Conservation (phyloP, 2,888 invertebrate genomes). For the Polymixis flavicincta region DNA sequence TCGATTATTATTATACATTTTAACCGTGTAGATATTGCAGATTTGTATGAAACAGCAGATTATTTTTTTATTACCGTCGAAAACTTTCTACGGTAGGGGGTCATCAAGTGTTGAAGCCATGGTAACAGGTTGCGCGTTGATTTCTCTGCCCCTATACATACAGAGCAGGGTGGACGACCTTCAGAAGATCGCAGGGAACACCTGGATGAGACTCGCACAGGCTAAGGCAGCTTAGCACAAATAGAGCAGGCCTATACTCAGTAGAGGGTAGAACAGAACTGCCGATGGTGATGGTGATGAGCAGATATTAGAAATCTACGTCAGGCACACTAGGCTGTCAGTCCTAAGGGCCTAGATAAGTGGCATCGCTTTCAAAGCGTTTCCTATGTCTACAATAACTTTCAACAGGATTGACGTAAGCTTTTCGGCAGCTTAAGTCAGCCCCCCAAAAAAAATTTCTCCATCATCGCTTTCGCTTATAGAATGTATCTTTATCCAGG, state of each 20-base stretch:
- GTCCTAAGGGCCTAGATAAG: no score
- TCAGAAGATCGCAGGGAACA: background rate
- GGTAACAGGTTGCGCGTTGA: no score
- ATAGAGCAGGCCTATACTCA: background rate
- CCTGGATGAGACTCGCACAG: background rate
- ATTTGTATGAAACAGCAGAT: no score
- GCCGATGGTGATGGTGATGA: background rate
- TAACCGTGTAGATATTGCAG: no score
- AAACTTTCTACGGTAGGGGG: no score
- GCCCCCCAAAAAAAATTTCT: no score
- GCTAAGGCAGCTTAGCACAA: background rate
- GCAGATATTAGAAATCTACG: background rate
- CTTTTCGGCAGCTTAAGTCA: background rate
- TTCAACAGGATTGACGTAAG: no score
- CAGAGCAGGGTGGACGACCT: background rate
- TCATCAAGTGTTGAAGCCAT: no score
- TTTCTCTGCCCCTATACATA: no score
- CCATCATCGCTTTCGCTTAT: background rate
- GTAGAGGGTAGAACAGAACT: background rate
- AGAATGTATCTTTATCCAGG: background rate
- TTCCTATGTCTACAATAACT: background rate
- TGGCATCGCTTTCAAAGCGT: background rate
- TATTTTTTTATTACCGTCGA: no score
- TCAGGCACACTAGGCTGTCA: no score
- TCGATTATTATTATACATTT: no score